A percentile compares a stretch with the other conserved stretches of the same genome.
phyloP scores from a whole-genome alignment of 1,140 invertebrate species.

The Cheumatopsyche charites region DNA sequence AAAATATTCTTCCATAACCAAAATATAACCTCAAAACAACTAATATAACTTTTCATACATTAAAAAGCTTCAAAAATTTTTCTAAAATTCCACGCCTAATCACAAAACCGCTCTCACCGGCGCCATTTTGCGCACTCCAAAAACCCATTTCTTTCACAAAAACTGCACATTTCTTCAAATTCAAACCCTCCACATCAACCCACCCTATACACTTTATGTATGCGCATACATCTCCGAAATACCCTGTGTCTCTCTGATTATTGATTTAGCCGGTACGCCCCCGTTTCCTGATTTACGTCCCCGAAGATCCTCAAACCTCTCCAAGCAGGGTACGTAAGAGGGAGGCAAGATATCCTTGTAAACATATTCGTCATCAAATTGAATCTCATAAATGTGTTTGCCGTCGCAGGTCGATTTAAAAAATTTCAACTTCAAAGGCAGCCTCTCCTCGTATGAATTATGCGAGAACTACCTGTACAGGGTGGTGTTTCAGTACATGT shows the following conservation, averaged over 20 bases:
- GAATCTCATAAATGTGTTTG: constrained; percentile 6
- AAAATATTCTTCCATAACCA: too few species aligned
- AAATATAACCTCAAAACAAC: too few species aligned
- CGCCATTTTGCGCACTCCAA: too few species aligned
- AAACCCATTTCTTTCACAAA: too few species aligned
- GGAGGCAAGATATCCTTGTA: neutral
- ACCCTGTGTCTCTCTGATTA: constrained; percentile 1
- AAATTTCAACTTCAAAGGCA: constrained; percentile 1
- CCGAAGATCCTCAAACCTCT: neutral
- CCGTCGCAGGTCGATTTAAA: neutral
- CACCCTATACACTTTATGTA: neutral
- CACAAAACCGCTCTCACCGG: too few species aligned
- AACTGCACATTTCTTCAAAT: too few species aligned
- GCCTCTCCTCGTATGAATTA: neutral
- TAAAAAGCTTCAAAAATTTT: too few species aligned
- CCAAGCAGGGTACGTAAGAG: too few species aligned
- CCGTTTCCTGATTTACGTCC: neutral
- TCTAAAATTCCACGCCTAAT: too few species aligned
- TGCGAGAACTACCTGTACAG: neutral
- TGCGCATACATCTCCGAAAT: neutral
- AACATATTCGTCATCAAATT: constrained; percentile 14
- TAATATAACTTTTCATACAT: too few species aligned
- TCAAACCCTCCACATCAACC: too few species aligned
- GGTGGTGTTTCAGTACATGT: too few species aligned
- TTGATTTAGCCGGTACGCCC: neutral